Evolutionary conservation across 2,888 invertebrate species (phyloP).

Genomic region (Hirtodrosophila cameraria): DNA sequence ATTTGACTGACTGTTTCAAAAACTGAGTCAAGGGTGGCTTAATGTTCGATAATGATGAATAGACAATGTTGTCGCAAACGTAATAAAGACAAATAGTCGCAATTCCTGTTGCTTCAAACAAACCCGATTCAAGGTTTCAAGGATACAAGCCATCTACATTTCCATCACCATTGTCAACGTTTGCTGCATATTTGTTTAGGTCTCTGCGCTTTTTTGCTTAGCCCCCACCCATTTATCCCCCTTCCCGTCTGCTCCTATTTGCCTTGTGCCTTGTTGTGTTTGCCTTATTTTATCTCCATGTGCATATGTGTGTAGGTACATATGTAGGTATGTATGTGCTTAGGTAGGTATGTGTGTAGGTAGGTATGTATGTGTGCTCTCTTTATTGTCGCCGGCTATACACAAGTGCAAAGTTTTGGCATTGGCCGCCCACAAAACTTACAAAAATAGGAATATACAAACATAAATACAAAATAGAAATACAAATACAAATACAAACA

Average conservation of each 20-base stretch:
- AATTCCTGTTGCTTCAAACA: conserved; percentile 57
- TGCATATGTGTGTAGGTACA: neutral
- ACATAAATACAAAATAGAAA: conserved; percentile 42
- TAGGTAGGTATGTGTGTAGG: conserved; percentile 5
- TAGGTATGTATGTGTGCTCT: conserved; percentile 14
- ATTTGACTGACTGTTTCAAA: neutral
- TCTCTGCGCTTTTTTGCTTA: conserved; percentile 18
- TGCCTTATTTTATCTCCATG: conserved; percentile 38
- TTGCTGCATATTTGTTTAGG: conserved; percentile 69
- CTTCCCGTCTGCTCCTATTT: conserved; percentile 9
- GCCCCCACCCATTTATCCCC: too few species aligned
- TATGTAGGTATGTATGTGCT: conserved; percentile 11
- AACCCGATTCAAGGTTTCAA: neutral
- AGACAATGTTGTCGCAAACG: conserved; percentile 5
- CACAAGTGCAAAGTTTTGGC: conserved; percentile 12
- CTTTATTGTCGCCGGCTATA: conserved; percentile 50
- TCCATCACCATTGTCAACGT: conserved; percentile 38
- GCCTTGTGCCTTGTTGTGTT: conserved; percentile 41
- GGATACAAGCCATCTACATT: too few species aligned
- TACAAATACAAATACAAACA: conserved; percentile 12
- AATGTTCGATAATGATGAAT: conserved; percentile 7
- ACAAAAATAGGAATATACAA: conserved; percentile 29
- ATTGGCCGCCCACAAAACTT: conserved; percentile 28
- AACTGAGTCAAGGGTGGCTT: neutral
- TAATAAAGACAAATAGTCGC: conserved; percentile 66